phyloP scores from a whole-genome alignment of 2,888 invertebrate genomes.

The Cotesia congregata region DNA sequence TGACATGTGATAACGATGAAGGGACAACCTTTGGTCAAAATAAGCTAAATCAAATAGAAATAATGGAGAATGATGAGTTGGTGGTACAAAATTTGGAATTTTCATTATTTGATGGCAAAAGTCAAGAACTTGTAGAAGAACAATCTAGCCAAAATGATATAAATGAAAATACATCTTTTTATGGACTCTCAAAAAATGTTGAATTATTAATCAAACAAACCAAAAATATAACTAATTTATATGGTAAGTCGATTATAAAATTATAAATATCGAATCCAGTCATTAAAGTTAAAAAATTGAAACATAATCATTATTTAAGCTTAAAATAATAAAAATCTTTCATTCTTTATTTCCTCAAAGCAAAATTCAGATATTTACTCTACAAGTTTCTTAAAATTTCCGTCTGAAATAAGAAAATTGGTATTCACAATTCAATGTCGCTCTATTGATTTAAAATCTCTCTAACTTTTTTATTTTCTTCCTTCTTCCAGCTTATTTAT shows the following conservation, averaged over 20 bases:
- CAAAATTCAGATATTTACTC: too few relatives aligned
- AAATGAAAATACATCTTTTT: constrained; percentile 73
- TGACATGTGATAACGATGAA: background rate
- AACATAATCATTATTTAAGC: too few relatives aligned
- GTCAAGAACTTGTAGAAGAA: background rate
- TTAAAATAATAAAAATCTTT: too few relatives aligned
- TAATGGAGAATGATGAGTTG: background rate
- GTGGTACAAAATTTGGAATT: background rate
- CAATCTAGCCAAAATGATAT: background rate
- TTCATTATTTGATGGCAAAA: background rate
- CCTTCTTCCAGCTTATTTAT: too few relatives aligned
- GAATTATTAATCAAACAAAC: constrained; percentile 80
- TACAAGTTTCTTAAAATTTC: too few relatives aligned
- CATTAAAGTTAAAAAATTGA: too few relatives aligned
- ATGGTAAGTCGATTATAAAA: constrained; percentile 76
- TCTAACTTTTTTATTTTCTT: too few relatives aligned
- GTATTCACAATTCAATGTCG: too few relatives aligned
- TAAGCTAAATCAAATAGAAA: background rate
- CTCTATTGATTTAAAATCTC: too few relatives aligned
- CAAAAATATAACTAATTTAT: constrained; percentile 85
- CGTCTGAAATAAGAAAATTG: too few relatives aligned
- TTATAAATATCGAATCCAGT: background rate
- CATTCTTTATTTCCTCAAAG: too few relatives aligned
- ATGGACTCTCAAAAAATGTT: constrained; percentile 82
- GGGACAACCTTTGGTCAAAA: background rate